Conservation (phyloP, 2,888 invertebrate genomes). For the Synanthedon vespiformis region DNA sequence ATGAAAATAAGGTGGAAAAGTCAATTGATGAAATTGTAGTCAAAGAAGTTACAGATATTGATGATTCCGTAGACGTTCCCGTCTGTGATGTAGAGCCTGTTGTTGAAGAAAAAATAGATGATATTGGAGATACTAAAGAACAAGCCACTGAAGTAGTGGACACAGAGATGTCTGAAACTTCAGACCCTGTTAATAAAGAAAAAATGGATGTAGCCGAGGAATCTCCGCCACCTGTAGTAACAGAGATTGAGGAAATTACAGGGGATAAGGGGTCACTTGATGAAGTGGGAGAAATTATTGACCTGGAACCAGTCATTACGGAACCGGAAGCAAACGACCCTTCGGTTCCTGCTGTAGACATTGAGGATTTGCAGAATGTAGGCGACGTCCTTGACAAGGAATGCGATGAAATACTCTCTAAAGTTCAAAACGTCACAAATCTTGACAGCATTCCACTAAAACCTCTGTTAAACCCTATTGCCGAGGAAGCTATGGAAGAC, state of each 20-base stretch:
- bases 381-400: slow-evolving; percentile 59
- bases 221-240: slow-evolving; percentile 18
- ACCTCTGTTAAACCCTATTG: slow-evolving; percentile 43
- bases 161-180: slow-evolving; percentile 11
- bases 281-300: slow-evolving; percentile 38
- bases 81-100: slow-evolving; percentile 28
- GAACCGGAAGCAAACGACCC: slow-evolving; percentile 57
- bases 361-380: slow-evolving; percentile 49
- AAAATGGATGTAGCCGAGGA: slow-evolving; percentile 5
- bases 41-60: slow-evolving; percentile 30
- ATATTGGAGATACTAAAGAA: slow-evolving; percentile 27
- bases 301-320: slow-evolving; percentile 45
- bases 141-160: slow-evolving; percentile 39
- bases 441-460: slow-evolving; percentile 49
- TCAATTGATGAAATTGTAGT: slow-evolving; percentile 20
- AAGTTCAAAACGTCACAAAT: slow-evolving; percentile 58
- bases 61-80: slow-evolving; percentile 21
- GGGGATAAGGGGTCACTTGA: slow-evolving; percentile 28
- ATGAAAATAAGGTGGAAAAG: slow-evolving; percentile 16
- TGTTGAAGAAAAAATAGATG: slow-evolving; percentile 19
- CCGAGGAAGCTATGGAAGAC: slow-evolving; percentile 53
- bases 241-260: slow-evolving; percentile 46
- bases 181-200: slow-evolving; percentile 24
- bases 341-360: slow-evolving; percentile 28
- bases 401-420: slow-evolving; percentile 60